Evolutionary conservation across 2,797 vertebrate species (phyloP), one percentile per base, ranked within the genome.

Genomic region (Premnoplex brunnescens): DNA sequence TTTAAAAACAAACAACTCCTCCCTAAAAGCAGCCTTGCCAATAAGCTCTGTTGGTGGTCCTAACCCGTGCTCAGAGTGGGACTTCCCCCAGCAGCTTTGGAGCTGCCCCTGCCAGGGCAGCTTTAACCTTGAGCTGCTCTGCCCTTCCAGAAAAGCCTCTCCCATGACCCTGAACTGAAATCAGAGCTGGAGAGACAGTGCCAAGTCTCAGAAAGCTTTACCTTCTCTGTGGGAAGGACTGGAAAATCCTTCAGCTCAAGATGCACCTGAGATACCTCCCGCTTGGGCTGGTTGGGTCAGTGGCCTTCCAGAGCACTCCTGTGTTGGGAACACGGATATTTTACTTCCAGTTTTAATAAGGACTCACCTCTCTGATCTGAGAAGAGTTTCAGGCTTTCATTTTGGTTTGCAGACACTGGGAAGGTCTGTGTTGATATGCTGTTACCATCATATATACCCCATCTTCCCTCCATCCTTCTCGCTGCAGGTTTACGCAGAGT

Each of bases 1-100:
- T 85, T 82, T 80, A 44, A 87, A 96, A 91, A 62, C 92, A 95
- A 97, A 92, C 85, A 94, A 43, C 71, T 81, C 80, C 80, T 95
- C 93, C 85, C 63, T 73, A 12, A 26, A 41, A 76, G 74, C 80
- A 67, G 55, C 59, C 51, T 60, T 89, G 92, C 86, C 93, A 95
- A 4, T 49, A n/a, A 49, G 69, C 69, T 82, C 77, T 44, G 67
- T 59, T 79, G 91, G 96, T 95, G 94, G 95, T 95, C 95, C 67
- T n/a, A 23, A 28, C 26, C 60, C 56, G 24, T 26, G 30, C 48
- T 85, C 5, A 0, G n/a, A n/a, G 66, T 0, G 4, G 55, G 28
- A 62, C 73, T 84, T 56, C 56, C 79, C 48, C 51, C 56, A 22
- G 62, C 46, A 51, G 66, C 41, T 85, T 51, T 41, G 56, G 78